A percentile compares a stretch with the other conserved stretches of the same genome.
phyloP scores from a whole-genome alignment of 2,888 invertebrate species.

The Mycogona germanica region DNA sequence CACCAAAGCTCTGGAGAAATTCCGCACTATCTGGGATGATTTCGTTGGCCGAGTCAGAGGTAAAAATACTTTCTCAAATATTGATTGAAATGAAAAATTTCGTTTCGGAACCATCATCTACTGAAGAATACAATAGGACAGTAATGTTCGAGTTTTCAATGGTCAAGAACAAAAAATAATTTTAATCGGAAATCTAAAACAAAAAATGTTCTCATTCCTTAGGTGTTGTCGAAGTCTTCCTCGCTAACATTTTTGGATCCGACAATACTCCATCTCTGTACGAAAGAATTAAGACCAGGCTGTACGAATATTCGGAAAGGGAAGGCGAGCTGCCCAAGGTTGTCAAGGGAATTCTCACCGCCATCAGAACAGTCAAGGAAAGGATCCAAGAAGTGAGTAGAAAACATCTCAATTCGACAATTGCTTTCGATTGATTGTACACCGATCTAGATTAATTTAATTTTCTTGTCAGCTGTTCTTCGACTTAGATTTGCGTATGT shows the following conservation, averaged over 20 bases:
- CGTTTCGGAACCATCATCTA: too few species aligned
- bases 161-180: too few species aligned
- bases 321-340: constrained; percentile 3
- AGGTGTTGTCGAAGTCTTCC: background rate
- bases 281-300: constrained; percentile 5
- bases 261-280: background rate
- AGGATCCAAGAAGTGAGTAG: constrained; percentile 6
- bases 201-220: background rate
- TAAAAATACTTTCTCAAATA: too few species aligned
- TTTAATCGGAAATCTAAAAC: too few species aligned
- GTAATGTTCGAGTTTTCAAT: too few species aligned
- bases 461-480: too few species aligned
- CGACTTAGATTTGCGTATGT: too few species aligned
- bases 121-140: too few species aligned
- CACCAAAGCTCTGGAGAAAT: background rate
- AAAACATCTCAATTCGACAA: background rate
- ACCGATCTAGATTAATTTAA: too few species aligned
- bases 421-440: too few species aligned
- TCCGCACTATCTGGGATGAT: background rate
- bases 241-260: background rate
- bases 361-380: constrained; percentile 9
- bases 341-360: constrained; percentile 9
- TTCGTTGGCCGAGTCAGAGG: constrained; percentile 1
- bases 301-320: constrained; percentile 9
- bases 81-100: too few species aligned